phyloP scores from a whole-genome alignment of 2,113 vertebrate genomes.

The Miniopterus natalensis region DNA sequence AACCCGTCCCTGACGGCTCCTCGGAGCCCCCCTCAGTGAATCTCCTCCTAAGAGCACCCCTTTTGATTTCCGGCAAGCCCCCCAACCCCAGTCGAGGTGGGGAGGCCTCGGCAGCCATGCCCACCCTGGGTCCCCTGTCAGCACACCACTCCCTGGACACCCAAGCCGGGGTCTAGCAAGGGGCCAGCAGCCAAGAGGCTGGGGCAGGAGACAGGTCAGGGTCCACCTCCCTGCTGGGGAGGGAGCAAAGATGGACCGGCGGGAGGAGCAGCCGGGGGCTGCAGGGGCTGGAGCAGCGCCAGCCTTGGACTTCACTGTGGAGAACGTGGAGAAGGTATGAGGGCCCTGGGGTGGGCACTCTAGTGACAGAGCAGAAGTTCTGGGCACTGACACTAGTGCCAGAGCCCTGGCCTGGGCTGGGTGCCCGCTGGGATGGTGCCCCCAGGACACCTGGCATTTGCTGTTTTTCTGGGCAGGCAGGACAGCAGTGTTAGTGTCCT shows the following conservation, averaged over 20 bases:
- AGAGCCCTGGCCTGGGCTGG: constrained; percentile 61
- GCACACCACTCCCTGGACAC: constrained; percentile 56
- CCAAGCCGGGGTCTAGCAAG: constrained; percentile 74
- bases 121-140: constrained; percentile 66
- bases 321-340: constrained; percentile 97
- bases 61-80: constrained; percentile 62
- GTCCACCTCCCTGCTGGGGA: constrained; percentile 42
- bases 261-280: constrained; percentile 76
- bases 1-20: constrained; percentile 38
- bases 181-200: constrained; percentile 82
- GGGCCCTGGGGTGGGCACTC: constrained; percentile 72
- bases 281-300: constrained; percentile 81
- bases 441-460: constrained; percentile 74
- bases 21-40: not conserved
- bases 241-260: constrained; percentile 78
- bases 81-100: constrained; percentile 64
- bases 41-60: constrained; percentile 1
- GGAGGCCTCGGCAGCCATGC: constrained; percentile 82
- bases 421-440: constrained; percentile 73
- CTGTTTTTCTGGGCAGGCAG: constrained; percentile 59
- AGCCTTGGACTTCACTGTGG: constrained; percentile 96
- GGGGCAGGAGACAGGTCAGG: constrained; percentile 83
- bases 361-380: constrained; percentile 76
- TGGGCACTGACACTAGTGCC: constrained; percentile 67
- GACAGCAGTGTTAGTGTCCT: constrained; percentile 51